Base-by-base conservation (phyloP, 2,888 invertebrate species). In the Tuberolachnus salignus region DNA sequence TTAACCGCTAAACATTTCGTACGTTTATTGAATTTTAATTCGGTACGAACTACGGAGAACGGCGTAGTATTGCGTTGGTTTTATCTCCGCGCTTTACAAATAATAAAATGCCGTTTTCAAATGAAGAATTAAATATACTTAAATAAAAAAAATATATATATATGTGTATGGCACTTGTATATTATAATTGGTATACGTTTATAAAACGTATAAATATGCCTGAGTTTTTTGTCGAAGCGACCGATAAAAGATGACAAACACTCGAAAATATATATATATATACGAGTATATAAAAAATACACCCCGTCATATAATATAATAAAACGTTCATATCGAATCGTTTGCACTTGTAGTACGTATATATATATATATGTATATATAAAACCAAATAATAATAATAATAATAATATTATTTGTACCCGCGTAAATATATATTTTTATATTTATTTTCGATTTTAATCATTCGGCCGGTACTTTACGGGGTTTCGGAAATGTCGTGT, bases 21-120 rank as follows among this genome's bases (percentile, higher is more conserved):
- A 46, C 57, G 26, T 26, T 26, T 2, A 49, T 4, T 75, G 46
- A 66, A 75, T 75, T 75, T 57, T n/a, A 67, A 46, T 57, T 57
- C 14, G 11, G 57, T 14, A 4, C 6, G 26, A 44, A 57, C 23
- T 44, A 16, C 21, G n/a, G 14, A 3, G 13, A 66, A 55, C 14
- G 23, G 42, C n/a, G n/a, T n/a, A n/a, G n/a, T n/a, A n/a, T n/a
- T 23, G 16, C 34, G 3, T 53, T 46, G 10, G 23, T 74, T 66
- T 26, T 44, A 42, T 14, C 34, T 42, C 1, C 11, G n/a, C 9
- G 8, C n/a, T 19, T 42, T 11, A n/a, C 13, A 19, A 21, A 34
- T n/a, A 11, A 34, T 34, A 34, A n/a, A 63, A 63, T 13, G 19
- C n/a, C 4, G 16, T 6, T 63, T 63, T n/a, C 3, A 63, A 63